Evolutionary conservation across 2,888 invertebrate species (phyloP).

Genomic region (Pediacus dermestoides): DNA sequence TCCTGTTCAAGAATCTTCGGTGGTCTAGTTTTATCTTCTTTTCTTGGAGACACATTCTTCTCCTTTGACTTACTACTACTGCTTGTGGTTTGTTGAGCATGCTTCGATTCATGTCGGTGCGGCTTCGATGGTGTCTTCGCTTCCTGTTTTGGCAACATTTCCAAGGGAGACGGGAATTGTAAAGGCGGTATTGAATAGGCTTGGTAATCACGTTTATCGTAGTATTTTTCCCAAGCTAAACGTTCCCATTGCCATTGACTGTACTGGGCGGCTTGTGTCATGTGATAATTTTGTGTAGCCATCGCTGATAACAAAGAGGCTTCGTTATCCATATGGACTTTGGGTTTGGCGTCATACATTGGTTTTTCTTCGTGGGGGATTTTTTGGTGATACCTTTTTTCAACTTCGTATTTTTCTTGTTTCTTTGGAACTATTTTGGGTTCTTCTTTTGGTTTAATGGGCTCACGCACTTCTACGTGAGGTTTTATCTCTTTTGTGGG

Average conservation of each 20-base stretch:
- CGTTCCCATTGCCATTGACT: constrained; percentile 63
- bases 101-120: constrained; percentile 42
- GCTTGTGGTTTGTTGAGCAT: constrained; percentile 24
- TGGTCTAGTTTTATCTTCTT: constrained; percentile 35
- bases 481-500: constrained; percentile 51
- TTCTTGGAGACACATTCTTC: constrained; percentile 34
- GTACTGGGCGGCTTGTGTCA: constrained; percentile 52
- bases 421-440: constrained; percentile 49
- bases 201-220: constrained; percentile 52
- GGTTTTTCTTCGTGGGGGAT: constrained; percentile 34
- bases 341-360: constrained; percentile 39
- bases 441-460: constrained; percentile 46
- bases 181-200: constrained; percentile 43
- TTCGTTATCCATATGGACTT: constrained; percentile 46
- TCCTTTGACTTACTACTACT: constrained; percentile 26
- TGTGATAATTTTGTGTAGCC: constrained; percentile 62
- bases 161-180: constrained; percentile 43
- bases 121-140: constrained; percentile 26
- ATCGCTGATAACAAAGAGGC: constrained; percentile 59
- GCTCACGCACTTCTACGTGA: constrained; percentile 46
- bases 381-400: constrained; percentile 38
- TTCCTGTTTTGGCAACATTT: constrained; percentile 42
- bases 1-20: constrained; percentile 20
- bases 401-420: constrained; percentile 48
- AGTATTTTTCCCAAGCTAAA: constrained; percentile 59